These are phyloP conservation scores for Heliothis peltigera DNA, from an alignment of 2,888 invertebrate genomes.

Conservation along the genomic window DNA sequence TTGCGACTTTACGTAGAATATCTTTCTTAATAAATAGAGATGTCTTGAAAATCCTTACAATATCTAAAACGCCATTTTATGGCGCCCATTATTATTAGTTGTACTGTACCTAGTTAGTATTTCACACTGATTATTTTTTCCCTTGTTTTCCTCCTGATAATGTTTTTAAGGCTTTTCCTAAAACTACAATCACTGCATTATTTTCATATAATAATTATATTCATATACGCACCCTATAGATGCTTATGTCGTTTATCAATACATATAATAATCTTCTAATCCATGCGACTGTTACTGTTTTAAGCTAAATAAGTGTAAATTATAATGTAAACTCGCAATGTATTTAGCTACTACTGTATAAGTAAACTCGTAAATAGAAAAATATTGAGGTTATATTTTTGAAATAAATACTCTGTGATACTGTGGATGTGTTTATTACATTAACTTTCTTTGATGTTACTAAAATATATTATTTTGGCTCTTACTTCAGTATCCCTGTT, in stretches of 20 bases:
- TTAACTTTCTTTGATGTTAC: conserved; percentile 9
- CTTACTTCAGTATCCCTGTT: conserved; percentile 2
- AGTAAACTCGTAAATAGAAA: conserved; percentile 40
- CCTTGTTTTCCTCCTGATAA: too few species aligned
- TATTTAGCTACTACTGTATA: conserved; percentile 23
- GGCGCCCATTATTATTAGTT: too few species aligned
- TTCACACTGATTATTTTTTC: too few species aligned
- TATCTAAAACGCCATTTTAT: too few species aligned
- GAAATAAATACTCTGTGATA: conserved; percentile 89
- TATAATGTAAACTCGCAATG: conserved; percentile 34
- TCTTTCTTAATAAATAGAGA: too few species aligned
- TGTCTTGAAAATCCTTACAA: too few species aligned
- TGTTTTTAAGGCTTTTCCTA: too few species aligned
- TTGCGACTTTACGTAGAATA: too few species aligned
- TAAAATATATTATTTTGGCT: not conserved
- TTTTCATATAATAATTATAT: too few species aligned
- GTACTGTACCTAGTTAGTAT: too few species aligned
- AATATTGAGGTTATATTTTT: conserved; percentile 72
- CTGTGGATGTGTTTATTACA: conserved; percentile 61
- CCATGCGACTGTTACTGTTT: conserved; percentile 5
- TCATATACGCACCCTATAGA: too few species aligned
- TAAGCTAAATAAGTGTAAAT: conserved; percentile 18
- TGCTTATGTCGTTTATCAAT: not conserved
- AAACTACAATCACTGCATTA: too few species aligned
- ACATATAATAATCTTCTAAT: not conserved